phyloP scores from a whole-genome alignment of 2,797 vertebrate species.

The Enteromius anoplus region DNA sequence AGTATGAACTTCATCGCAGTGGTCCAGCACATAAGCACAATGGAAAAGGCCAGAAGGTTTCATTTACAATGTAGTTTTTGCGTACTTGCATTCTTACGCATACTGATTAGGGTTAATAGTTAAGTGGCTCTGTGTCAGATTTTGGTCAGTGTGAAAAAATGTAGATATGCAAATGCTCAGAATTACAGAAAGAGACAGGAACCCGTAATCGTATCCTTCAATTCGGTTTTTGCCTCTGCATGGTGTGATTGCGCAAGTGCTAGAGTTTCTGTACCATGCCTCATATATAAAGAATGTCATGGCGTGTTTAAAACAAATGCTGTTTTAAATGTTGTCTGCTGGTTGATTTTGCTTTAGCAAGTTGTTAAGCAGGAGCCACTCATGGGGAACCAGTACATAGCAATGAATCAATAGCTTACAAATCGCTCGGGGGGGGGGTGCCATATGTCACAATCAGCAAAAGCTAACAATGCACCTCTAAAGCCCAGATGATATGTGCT shows the following conservation, averaged over 20 bases:
- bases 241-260: neutral
- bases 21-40: constrained; percentile 12
- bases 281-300: neutral
- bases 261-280: neutral
- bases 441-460: constrained; percentile 51
- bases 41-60: constrained; percentile 41
- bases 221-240: neutral
- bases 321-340: constrained; percentile 14
- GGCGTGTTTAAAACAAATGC: constrained; percentile 27
- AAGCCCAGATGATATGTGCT: constrained; percentile 31
- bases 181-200: constrained; percentile 13
- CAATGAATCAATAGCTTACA: constrained; percentile 68
- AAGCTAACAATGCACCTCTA: constrained; percentile 42
- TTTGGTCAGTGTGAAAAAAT: constrained; percentile 36
- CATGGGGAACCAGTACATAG: constrained; percentile 33
- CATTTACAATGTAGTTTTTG: constrained; percentile 36
- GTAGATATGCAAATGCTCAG: constrained; percentile 15
- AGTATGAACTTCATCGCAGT: constrained; percentile 41
- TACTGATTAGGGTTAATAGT: constrained; percentile 41
- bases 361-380: constrained; percentile 28
- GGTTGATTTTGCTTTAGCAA: constrained; percentile 17
- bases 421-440: constrained; percentile 64
- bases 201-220: neutral
- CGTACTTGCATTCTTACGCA: constrained; percentile 7
- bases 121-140: constrained; percentile 22